These are phyloP conservation scores for Talpa occidentalis DNA, from an alignment of 2,113 vertebrate species.

Conservation along the genomic window DNA sequence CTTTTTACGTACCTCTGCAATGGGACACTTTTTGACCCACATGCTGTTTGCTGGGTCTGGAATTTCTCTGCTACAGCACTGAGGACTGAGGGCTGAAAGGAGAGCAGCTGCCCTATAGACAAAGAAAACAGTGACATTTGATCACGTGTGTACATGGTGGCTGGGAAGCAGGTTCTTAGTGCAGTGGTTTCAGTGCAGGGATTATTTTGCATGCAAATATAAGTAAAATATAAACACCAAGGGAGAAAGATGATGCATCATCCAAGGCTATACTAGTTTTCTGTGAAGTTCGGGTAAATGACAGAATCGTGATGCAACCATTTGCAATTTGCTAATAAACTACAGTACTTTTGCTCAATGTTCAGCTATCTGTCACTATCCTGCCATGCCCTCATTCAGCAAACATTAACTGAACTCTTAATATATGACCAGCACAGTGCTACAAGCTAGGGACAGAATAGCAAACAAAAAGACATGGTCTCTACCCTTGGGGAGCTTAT, in stretches of 20 bases:
- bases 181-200: not conserved
- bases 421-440: not conserved
- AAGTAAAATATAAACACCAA: not conserved
- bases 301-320: not conserved
- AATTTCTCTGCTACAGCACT: conserved; percentile 81
- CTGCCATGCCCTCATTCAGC: not conserved
- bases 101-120: conserved; percentile 62
- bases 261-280: not conserved
- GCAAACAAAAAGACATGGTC: not conserved
- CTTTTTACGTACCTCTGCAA: conserved; percentile 78
- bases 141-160: not conserved
- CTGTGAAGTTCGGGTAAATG: not conserved
- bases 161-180: not conserved
- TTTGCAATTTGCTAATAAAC: conserved; percentile 23
- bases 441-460: not conserved
- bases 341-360: not conserved
- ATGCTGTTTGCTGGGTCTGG: conserved; percentile 87
- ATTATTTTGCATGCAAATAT: not conserved
- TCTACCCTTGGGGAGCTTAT: not conserved
- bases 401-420: not conserved
- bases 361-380: not conserved
- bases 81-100: conserved; percentile 68
- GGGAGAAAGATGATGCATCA: not conserved
- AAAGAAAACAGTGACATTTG: not conserved
- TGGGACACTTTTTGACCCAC: conserved; percentile 80